These are phyloP conservation scores for Celastrina argiolus DNA, from an alignment of 2,888 invertebrate species.

Conservation along the genomic window DNA sequence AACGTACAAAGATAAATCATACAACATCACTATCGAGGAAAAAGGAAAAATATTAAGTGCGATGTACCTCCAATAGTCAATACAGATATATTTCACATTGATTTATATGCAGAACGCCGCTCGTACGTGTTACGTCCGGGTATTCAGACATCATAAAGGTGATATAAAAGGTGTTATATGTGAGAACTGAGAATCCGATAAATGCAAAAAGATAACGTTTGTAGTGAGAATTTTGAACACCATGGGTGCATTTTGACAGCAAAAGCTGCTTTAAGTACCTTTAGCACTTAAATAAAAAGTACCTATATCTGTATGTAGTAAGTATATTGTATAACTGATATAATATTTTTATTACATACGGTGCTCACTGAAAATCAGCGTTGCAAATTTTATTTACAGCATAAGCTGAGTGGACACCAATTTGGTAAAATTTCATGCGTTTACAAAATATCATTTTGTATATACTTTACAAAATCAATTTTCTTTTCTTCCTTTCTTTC, in stretches of 20 bases:
- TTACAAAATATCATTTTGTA: no score
- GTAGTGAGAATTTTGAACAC: neutral
- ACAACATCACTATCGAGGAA: neutral
- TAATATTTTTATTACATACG: no score
- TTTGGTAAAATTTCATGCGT: no score
- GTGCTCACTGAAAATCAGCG: no score
- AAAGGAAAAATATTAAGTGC: slow-evolving; percentile 14
- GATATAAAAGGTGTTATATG: slow-evolving; percentile 28
- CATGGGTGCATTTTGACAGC: neutral
- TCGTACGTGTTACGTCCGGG: slow-evolving; percentile 39
- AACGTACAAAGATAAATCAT: neutral
- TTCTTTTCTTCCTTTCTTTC: no score
- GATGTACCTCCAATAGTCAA: slow-evolving; percentile 30
- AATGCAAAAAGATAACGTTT: neutral
- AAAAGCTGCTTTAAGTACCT: no score
- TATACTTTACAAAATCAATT: no score
- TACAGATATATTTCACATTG: slow-evolving; percentile 35
- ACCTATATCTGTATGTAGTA: no score
- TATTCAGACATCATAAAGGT: slow-evolving; percentile 34
- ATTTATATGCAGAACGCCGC: slow-evolving; percentile 36
- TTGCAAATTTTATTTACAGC: no score
- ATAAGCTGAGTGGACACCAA: no score
- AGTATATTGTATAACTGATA: no score
- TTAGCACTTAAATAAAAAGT: no score
- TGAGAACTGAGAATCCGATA: slow-evolving; percentile 9